Percentiles rank a stretch among this genome's conserved stretches.
Conservation (phyloP, 2,797 vertebrate species). For the Halcyon leucocephala region DNA sequence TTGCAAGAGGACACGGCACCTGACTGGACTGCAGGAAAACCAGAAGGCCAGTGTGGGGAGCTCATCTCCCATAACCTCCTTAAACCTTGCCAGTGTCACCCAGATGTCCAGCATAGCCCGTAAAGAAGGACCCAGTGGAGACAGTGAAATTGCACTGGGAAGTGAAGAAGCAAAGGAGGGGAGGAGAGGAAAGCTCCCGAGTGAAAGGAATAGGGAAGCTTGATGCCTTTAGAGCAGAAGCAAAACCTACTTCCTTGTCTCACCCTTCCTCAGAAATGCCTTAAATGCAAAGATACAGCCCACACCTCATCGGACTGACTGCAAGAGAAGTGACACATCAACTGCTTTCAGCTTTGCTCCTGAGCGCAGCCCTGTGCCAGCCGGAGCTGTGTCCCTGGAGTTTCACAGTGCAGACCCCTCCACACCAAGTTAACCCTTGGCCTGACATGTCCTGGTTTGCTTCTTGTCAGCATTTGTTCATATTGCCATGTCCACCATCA, state of each 20-base stretch:
- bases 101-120: no score
- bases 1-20: neutral
- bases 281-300: neutral
- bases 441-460: neutral
- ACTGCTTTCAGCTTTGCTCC: neutral
- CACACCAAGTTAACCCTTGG: neutral
- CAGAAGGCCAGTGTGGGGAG: neutral
- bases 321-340: neutral
- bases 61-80: neutral
- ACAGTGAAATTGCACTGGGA: no score
- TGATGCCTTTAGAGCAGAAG: neutral
- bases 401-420: neutral
- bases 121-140: no score
- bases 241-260: neutral
- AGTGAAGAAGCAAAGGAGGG: no score
- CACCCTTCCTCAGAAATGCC: neutral
- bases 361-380: accelerated
- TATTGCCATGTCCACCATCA: neutral
- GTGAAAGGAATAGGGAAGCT: neutral
- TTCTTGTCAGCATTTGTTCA: neutral
- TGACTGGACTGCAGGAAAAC: neutral
- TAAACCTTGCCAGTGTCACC: neutral
- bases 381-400: neutral
- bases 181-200: neutral
- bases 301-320: neutral